phyloP scores from a whole-genome alignment of 2,797 vertebrate genomes.

The Epinephelus awoara region DNA sequence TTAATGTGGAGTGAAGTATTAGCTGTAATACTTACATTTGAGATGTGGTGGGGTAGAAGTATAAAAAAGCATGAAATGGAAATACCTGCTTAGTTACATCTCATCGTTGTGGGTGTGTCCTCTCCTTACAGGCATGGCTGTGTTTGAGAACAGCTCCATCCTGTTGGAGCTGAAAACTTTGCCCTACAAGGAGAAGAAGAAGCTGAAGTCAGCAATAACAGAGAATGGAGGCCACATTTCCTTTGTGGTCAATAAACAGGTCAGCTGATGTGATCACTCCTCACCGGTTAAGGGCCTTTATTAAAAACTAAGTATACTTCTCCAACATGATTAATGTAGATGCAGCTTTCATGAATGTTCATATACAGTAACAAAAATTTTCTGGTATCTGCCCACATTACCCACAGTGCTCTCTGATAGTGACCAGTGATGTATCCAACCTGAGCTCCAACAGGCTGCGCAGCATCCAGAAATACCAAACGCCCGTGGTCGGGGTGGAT shows the following conservation, averaged over 20 bases:
- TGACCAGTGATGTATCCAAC: constrained; percentile 75
- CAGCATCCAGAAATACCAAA: constrained; percentile 79
- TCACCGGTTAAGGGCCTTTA: neutral
- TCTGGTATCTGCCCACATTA: neutral
- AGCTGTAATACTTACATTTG: too few relatives aligned
- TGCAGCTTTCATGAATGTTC: neutral
- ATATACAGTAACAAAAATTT: neutral
- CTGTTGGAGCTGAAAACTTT: constrained; percentile 87
- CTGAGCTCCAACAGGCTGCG: constrained; percentile 84
- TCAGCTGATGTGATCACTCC: constrained; percentile 38
- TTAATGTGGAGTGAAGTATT: too few relatives aligned
- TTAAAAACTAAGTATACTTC: neutral
- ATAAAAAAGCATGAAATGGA: too few relatives aligned
- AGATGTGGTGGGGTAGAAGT: too few relatives aligned
- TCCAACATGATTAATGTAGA: too few relatives aligned
- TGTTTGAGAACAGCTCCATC: constrained; percentile 86
- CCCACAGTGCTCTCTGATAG: constrained; percentile 88
- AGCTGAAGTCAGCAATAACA: constrained; percentile 80
- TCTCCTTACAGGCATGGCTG: constrained; percentile 64
- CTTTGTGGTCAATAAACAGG: constrained; percentile 86
- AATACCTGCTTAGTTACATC: too few relatives aligned
- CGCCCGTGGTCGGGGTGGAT: constrained; percentile 81
- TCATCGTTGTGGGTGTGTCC: neutral
- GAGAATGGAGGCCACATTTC: constrained; percentile 85
- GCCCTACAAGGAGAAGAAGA: constrained; percentile 82